Base-by-base conservation (phyloP, 2,113 vertebrate species). In the Turdus rufiventris region DNA sequence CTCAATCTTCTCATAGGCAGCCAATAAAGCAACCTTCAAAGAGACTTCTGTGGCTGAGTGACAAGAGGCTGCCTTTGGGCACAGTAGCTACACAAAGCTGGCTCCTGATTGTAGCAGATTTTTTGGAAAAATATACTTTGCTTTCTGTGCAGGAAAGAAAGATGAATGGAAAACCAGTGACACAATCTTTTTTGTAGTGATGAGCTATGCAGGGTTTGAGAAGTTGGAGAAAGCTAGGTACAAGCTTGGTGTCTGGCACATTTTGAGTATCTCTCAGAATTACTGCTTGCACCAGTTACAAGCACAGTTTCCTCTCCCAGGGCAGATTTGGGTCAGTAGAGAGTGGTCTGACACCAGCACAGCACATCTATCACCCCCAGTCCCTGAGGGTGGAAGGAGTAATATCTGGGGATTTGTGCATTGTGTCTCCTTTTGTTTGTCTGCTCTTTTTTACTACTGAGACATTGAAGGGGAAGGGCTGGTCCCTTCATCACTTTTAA, bases 41-140 rank as follows among this genome's bases (percentile, higher is more conserved):
- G 54, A 94, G 82, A 42, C 78, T 93, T 91, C 58, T 75, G 89
- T 89, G 81, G 36, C 45, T 85, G 81, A 45, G 62, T 91, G 78
- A 76, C 33, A 45, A 79, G 60, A 83, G 50, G 66, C 86, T 1
- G 5, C 84, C 62, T 85, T 76, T 76, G 75, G 92, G 78, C 71
- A 83, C 1, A 1, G 70, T 7, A 75, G 11, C 62, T 89, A 56
- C 65, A 82, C 62, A 79, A 79, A 89, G 40, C 54, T 85, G 74
- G 45, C 26, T 85, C 66, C 71, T 21, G 58, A 62, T 13, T 47
- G 62, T 21, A 60, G 70, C 45, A 90, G 71, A 24, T 38, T 38
- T 38, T 38, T 38, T 38, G 38, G 81, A 78, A 89, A 43, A 16
- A 40, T 13, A 58, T 53, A 38, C 62, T 85, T 81, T 57, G 34